These are phyloP conservation scores for Mugil cephalus DNA, from an alignment of 2,113 vertebrate genomes.

Conservation along the genomic window DNA sequence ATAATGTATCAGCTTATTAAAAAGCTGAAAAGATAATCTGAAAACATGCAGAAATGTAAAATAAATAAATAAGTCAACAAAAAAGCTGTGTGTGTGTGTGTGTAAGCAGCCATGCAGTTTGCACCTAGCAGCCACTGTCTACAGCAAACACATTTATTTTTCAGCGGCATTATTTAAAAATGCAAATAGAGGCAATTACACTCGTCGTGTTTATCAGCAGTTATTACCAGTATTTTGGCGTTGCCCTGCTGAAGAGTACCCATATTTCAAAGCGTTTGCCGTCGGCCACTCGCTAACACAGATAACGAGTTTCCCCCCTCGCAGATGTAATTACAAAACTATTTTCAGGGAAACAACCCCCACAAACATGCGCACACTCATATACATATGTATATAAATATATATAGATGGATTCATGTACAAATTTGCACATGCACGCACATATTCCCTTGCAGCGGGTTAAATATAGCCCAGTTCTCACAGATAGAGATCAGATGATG, in stretches of 20 bases:
- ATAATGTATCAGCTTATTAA: conserved; percentile 60
- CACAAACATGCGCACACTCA: conserved; percentile 34
- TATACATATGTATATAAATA: background rate
- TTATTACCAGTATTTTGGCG: conserved; percentile 80
- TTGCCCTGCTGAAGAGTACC: conserved; percentile 74
- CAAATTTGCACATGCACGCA: conserved; percentile 14
- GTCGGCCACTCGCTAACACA: conserved; percentile 71
- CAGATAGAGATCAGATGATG: conserved; percentile 69
- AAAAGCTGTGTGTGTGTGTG: background rate
- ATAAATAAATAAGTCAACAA: background rate
- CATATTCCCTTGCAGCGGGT: conserved; percentile 37
- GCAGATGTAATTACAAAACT: conserved; percentile 84
- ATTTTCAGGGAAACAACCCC: conserved; percentile 77
- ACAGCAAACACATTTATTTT: conserved; percentile 65
- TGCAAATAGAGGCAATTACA: conserved; percentile 84
- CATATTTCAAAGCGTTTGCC: conserved; percentile 84
- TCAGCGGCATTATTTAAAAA: conserved; percentile 78
- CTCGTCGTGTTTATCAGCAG: conserved; percentile 79
- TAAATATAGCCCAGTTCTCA: conserved; percentile 60
- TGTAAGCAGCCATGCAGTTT: conserved; percentile 56
- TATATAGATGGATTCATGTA: conserved; percentile 4
- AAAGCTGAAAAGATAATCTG: conserved; percentile 56
- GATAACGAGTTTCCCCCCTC: conserved; percentile 81
- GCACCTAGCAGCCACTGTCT: conserved; percentile 60
- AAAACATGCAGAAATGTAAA: conserved; percentile 33